A percentile compares a stretch with the other conserved stretches of the same genome.
Conservation (phyloP, 2,888 invertebrate genomes). For the Lepidocyrtoides sp. region DNA sequence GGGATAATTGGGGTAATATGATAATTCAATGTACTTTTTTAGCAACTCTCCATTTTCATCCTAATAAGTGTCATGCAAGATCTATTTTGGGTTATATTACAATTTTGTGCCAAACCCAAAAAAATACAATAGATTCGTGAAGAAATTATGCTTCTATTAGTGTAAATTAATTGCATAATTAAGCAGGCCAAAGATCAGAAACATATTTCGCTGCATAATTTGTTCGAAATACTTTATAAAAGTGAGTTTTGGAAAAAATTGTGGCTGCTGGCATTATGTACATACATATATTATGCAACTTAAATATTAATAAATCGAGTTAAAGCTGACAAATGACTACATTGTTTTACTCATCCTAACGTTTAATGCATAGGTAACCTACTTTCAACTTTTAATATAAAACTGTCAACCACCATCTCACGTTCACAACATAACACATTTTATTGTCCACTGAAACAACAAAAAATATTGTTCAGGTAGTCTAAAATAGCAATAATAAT, state of each 20-base stretch:
- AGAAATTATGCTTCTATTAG: not conserved
- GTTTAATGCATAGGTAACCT: not conserved
- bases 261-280: not conserved
- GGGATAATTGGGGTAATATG: slow-evolving; percentile 28
- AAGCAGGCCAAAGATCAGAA: slow-evolving; percentile 10
- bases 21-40: not conserved
- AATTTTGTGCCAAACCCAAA: not conserved
- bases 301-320: not conserved
- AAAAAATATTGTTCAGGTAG: slow-evolving; percentile 10
- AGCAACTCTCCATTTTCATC: not conserved
- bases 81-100: slow-evolving; percentile 44
- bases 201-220: not conserved
- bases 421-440: slow-evolving; percentile 16
- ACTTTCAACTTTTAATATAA: slow-evolving; percentile 36
- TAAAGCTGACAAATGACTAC: not conserved
- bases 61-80: not conserved
- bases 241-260: not conserved
- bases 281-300: not conserved
- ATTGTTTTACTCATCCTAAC: not conserved
- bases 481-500: slow-evolving; percentile 16
- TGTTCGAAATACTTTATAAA: no score
- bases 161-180: slow-evolving; percentile 17
- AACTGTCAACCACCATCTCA: slow-evolving; percentile 29
- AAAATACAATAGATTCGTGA: slow-evolving; percentile 13
- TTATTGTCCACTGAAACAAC: slow-evolving; percentile 35